Evolutionary conservation across 2,113 vertebrate species (phyloP), one percentile per base, ranked within the genome.

Genomic region (Anguilla rostrata): DNA sequence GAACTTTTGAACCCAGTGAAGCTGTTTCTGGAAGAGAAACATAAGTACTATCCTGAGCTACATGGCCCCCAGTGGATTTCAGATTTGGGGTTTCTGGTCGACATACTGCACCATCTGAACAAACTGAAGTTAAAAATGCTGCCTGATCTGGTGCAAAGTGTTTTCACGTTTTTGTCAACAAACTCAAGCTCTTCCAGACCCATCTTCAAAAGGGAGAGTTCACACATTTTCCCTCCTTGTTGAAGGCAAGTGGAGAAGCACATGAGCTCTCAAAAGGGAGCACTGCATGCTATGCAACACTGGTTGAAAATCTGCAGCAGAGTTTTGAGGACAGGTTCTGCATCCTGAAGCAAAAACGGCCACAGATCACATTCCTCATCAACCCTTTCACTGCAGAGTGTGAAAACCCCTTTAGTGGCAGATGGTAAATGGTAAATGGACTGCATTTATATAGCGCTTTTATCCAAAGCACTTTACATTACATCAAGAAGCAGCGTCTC

Each of bases 21-120:
- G 60, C 60, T 87, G 71, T 89, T 91, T 7, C 85, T 91, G 87
- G 85, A 86, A 82, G 84, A 90, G 49, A 88, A 88, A 49, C 1
- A 84, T 34, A 88, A 86, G 34, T 34, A 34, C 34, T 34, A 34
- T 34, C 34, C 34, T 34, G 71, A 83, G 84, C 88, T 89, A 22
- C 84, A 41, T 0, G 84, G 90, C 83, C 78, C 29, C 39, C 0
- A 87, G 78, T 88, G 89, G 85, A 86, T 91, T 90, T 87, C 84
- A 81, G 90, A 89, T 90, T 41, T 88, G 86, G 87, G 82, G 0
- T 87, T 90, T 90, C 85, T 87, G 80, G 88, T 89, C 41, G 40
- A 88, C 89, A 90, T 89, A 89, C 87, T 90, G 85, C 84, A 57
- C 84, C 88, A 92, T 81, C 85, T 91, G 84, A 82, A 92, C 86